Conservation (phyloP, 2,797 vertebrate genomes). For the Mormyrus hasselquistii region DNA sequence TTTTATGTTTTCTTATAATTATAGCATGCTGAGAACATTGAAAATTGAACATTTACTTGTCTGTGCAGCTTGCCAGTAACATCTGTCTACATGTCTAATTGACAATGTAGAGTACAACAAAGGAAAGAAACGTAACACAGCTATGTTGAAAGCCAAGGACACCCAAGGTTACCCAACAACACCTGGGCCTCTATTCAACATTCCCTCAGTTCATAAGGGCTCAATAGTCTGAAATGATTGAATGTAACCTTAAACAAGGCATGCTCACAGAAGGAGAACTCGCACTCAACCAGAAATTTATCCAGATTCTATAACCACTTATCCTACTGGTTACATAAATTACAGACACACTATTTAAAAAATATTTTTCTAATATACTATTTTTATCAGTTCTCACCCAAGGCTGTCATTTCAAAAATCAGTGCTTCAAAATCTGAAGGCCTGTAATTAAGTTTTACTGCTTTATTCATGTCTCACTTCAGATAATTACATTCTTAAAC, state of each 20-base stretch:
- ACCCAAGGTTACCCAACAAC: neutral
- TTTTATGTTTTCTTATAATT: constrained; percentile 1
- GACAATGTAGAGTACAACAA: neutral
- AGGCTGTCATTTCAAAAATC: constrained; percentile 5
- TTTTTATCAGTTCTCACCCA: constrained; percentile 2
- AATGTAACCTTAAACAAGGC: neutral
- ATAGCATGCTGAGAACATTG: constrained; percentile 44
- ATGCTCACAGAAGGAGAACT: neutral
- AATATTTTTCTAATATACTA: neutral
- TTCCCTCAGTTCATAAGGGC: neutral
- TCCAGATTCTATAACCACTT: neutral
- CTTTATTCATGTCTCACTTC: constrained; percentile 5
- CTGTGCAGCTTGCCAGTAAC: neutral
- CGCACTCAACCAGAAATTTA: neutral
- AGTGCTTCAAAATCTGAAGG: neutral
- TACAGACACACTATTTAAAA: neutral
- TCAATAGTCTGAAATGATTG: neutral
- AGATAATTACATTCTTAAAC: constrained; percentile 21
- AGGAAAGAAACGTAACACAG: neutral
- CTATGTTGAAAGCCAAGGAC: neutral
- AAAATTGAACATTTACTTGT: neutral
- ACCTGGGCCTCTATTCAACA: neutral
- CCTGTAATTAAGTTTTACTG: constrained; percentile 2
- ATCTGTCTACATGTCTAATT: neutral
- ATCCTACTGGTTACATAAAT: neutral